Percentiles rank a stretch among this genome's conserved stretches.
These are phyloP conservation scores for Brachypterus glaber DNA, from an alignment of 2,888 invertebrate species.

Conservation along the genomic window DNA sequence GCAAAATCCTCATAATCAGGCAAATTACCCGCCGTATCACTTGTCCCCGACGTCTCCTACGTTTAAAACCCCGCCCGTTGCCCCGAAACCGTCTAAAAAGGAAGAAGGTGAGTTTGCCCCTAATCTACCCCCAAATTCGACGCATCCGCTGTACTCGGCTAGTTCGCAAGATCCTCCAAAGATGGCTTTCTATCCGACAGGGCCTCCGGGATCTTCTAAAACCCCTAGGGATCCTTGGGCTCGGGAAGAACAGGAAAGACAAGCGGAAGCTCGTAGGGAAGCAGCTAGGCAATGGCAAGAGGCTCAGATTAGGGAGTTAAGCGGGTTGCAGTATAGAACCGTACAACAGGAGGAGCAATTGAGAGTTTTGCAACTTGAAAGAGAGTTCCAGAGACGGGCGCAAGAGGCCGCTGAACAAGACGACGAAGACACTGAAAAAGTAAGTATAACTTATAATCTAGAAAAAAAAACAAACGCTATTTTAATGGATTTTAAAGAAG, in stretches of 20 bases:
- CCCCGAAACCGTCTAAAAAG: conserved; percentile 42
- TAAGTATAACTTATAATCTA: no score
- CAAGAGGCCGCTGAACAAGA: conserved; percentile 64
- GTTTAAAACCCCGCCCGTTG: conserved; percentile 46
- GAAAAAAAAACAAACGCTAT: no score
- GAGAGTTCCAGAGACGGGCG: conserved; percentile 87
- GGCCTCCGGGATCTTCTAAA: conserved; percentile 14
- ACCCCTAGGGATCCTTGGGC: conserved; percentile 78
- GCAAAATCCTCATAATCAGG: conserved; percentile 23
- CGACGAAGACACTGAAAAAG: conserved; percentile 58
- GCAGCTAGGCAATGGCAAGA: conserved; percentile 74
- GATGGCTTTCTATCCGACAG: conserved; percentile 57
- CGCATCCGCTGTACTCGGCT: conserved; percentile 65
- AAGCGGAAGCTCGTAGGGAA: conserved; percentile 61
- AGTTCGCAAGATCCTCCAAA: conserved; percentile 66
- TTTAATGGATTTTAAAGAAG: no score
- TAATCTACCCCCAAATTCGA: conserved; percentile 59
- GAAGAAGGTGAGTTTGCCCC: no score
- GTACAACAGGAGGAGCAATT: conserved; percentile 80
- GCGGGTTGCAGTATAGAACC: conserved; percentile 57
- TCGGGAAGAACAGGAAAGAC: conserved; percentile 79
- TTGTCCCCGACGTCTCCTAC: conserved; percentile 39
- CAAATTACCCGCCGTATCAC: conserved; percentile 18
- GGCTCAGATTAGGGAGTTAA: conserved; percentile 74
- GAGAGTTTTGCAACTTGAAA: conserved; percentile 79